Conservation (phyloP, 2,113 vertebrate genomes). For the Fulmarus glacialis region DNA sequence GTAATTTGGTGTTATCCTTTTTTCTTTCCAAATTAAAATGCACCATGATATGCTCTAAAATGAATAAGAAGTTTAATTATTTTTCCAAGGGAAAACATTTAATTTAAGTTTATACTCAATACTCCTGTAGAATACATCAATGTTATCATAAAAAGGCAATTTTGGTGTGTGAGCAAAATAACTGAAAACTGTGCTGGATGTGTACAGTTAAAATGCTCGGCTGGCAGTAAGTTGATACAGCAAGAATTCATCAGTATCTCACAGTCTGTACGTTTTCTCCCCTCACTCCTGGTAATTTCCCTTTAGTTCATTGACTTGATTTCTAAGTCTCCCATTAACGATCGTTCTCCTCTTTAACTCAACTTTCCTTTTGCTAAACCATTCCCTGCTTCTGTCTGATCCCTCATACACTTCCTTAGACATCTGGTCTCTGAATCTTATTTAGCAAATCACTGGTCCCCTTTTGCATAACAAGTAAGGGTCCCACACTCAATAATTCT, state of each 20-base stretch:
- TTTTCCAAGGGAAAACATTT: conserved; percentile 50
- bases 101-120: conserved; percentile 11
- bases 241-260: neutral
- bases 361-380: neutral
- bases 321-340: neutral
- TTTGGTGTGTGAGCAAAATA: neutral
- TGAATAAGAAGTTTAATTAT: conserved; percentile 56
- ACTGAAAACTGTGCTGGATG: neutral
- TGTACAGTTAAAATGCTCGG: neutral
- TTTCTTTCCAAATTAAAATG: conserved; percentile 42
- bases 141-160: neutral
- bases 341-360: neutral
- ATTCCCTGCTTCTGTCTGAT: neutral
- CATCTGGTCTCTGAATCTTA: neutral
- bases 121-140: neutral
- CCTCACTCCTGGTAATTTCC: neutral
- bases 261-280: neutral
- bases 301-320: neutral
- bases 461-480: neutral
- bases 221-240: neutral
- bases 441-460: neutral
- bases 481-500: neutral
- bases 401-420: neutral
- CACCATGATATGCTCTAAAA: neutral
- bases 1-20: conserved; percentile 18